A percentile compares a stretch with the other conserved stretches of the same genome.
Conservation (phyloP, 2,113 vertebrate species). For the Elachura formosa region DNA sequence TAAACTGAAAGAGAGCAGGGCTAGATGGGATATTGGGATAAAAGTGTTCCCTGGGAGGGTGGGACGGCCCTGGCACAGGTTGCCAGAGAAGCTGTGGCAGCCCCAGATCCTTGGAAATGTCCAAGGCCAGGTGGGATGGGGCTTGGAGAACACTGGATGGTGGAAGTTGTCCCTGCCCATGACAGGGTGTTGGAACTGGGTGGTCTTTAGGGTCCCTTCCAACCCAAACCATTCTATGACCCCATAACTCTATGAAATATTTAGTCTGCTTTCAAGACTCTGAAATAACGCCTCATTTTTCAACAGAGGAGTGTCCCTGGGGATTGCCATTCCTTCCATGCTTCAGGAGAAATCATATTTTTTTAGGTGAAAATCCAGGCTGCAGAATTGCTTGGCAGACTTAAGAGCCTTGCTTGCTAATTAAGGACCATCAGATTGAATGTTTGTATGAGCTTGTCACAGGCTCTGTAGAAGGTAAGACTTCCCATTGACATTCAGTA, state of each 20-base stretch:
- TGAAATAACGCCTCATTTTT: background rate
- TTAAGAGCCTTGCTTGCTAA: background rate
- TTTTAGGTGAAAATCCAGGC: background rate
- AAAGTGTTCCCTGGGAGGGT: background rate
- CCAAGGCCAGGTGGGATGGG: fast-evolving
- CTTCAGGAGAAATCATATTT: background rate
- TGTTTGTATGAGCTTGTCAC: background rate
- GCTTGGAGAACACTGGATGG: fast-evolving
- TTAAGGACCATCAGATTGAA: background rate
- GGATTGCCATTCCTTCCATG: background rate
- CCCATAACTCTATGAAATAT: background rate
- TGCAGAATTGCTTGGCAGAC: background rate
- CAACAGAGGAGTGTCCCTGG: background rate
- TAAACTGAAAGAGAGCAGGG: background rate
- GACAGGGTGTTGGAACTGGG: fast-evolving
- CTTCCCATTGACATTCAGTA: background rate
- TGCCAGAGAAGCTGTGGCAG: background rate
- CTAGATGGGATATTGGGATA: fast-evolving
- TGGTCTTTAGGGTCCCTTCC: too few relatives aligned
- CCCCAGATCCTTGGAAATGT: background rate
- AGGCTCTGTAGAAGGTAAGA: background rate
- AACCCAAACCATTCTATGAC: background rate
- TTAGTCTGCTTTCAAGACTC: background rate
- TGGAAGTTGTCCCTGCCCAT: background rate
- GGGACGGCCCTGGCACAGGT: fast-evolving